phyloP scores from a whole-genome alignment of 1,140 invertebrate species.

The Sesamia nonagrioides region DNA sequence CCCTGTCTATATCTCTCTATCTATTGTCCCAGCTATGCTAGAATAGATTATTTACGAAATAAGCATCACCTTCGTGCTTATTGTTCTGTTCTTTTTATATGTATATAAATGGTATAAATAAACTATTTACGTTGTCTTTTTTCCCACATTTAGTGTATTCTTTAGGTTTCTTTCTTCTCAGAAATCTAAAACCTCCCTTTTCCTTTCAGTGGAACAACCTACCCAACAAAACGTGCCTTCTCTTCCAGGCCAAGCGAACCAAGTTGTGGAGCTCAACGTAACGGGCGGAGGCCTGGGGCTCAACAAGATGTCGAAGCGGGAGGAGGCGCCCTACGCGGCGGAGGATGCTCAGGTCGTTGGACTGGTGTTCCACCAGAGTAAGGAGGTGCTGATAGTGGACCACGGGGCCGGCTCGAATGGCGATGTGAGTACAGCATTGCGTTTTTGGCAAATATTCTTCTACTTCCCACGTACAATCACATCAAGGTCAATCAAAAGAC shows the following conservation, averaged over 20 bases:
- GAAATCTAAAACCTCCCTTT: conserved; percentile 2
- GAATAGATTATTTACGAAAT: too few relatives aligned
- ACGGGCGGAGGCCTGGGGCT: conserved; percentile 93
- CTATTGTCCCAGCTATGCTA: too few relatives aligned
- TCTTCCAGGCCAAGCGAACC: conserved; percentile 86
- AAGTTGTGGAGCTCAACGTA: conserved; percentile 90
- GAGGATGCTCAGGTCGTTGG: conserved; percentile 95
- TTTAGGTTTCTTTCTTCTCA: background rate
- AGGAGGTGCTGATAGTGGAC: conserved; percentile 94
- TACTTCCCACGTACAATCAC: too few relatives aligned
- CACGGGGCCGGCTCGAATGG: conserved; percentile 89
- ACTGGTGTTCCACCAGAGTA: conserved; percentile 96
- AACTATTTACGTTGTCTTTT: too few relatives aligned
- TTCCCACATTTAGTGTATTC: too few relatives aligned
- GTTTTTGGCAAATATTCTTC: too few relatives aligned
- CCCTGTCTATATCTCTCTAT: too few relatives aligned
- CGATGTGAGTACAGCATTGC: conserved; percentile 70
- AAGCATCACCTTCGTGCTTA: too few relatives aligned
- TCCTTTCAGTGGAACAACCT: conserved; percentile 29
- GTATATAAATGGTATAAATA: too few relatives aligned
- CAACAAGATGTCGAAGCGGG: conserved; percentile 93
- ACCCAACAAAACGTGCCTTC: conserved; percentile 22
- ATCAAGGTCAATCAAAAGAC: too few relatives aligned
- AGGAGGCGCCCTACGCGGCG: conserved; percentile 93
- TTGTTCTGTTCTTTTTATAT: too few relatives aligned